Conservation (phyloP, 1,140 invertebrate genomes). For the Octopus sinensis region DNA sequence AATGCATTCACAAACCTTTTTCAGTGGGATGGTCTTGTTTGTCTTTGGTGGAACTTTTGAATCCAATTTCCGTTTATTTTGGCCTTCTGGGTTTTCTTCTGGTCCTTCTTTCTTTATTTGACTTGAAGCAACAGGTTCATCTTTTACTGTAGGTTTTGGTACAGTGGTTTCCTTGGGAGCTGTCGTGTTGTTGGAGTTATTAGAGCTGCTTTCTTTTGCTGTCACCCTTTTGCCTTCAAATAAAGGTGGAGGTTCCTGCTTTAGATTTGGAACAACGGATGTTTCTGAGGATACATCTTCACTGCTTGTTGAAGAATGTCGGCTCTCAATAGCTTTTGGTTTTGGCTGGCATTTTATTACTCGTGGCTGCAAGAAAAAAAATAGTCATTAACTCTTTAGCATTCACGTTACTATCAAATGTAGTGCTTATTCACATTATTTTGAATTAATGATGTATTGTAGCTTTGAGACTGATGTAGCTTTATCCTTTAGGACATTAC, state of each 20-base stretch:
- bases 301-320: conserved; percentile 24
- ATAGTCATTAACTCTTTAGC: background rate
- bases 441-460: too few species aligned
- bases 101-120: background rate
- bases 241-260: conserved; percentile 18
- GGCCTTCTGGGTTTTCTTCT: background rate
- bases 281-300: conserved; percentile 15
- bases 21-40: background rate
- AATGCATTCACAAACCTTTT: background rate
- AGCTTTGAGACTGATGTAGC: too few species aligned
- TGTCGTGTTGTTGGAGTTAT: background rate
- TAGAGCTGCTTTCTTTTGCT: conserved; percentile 25
- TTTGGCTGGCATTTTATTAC: background rate
- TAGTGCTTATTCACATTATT: too few species aligned
- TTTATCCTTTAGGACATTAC: too few species aligned
- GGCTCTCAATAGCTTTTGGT: conserved; percentile 14
- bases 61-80: background rate
- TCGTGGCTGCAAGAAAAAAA: conserved; percentile 11
- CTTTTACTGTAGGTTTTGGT: background rate
- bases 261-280: background rate
- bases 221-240: conserved; percentile 34
- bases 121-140: background rate
- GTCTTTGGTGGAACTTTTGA: background rate
- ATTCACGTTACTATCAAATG: too few species aligned
- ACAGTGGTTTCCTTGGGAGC: background rate